These are phyloP conservation scores for Oryzias javanicus DNA, from an alignment of 2,113 vertebrate genomes.

Conservation along the genomic window DNA sequence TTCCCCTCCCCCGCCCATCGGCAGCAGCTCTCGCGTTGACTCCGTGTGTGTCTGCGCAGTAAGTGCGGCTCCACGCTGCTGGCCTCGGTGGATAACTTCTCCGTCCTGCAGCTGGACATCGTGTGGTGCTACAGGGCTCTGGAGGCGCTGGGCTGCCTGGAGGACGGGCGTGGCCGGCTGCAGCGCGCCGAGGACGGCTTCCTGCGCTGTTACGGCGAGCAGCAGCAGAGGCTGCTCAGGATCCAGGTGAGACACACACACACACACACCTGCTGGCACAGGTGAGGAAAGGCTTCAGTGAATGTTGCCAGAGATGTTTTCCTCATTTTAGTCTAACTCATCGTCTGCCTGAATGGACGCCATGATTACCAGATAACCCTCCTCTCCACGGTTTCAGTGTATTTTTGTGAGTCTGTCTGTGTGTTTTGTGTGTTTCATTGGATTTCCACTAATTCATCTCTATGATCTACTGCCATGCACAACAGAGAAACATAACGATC, in stretches of 20 bases:
- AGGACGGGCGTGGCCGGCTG: conserved; percentile 83
- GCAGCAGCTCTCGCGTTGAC: not conserved
- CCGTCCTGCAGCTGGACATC: conserved; percentile 93
- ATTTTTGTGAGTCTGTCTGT: no score
- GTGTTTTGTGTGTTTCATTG: no score
- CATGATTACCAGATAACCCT: no score
- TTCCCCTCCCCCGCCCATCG: not conserved
- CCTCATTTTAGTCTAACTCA: no score
- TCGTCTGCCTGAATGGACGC: no score
- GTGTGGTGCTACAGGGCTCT: conserved; percentile 92
- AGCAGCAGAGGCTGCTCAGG: conserved; percentile 83
- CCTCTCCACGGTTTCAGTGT: no score
- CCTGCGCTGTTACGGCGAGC: conserved; percentile 87
- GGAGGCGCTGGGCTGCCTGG: conserved; percentile 85
- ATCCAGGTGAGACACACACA: conserved; percentile 81
- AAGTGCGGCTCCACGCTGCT: conserved; percentile 83
- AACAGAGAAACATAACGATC: no score
- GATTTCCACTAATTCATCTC: no score
- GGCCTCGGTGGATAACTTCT: conserved; percentile 88
- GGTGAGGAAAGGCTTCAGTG: no score
- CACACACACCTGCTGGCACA: no score
- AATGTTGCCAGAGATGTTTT: no score
- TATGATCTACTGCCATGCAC: no score
- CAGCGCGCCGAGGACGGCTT: conserved; percentile 85
- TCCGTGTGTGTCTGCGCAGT: conserved; percentile 56